Base-by-base conservation (phyloP, 2,888 invertebrate species). In the Tetrapedia diversipes region DNA sequence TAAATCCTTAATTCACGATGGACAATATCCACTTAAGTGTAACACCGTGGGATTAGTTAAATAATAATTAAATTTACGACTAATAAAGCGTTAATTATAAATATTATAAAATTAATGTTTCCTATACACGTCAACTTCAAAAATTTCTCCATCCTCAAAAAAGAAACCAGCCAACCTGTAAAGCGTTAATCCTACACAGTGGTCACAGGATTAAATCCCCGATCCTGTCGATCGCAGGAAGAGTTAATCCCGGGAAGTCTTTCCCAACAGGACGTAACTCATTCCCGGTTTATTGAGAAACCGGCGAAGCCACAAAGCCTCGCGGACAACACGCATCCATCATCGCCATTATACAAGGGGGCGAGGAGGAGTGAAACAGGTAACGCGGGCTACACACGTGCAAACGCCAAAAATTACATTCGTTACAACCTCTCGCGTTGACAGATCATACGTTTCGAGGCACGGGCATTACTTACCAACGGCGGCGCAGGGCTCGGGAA, bases 381-480 rank as follows among this genome's bases (percentile, higher is more conserved):
- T n/a, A n/a, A n/a, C 10, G 4, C 7, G 14, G 19, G 37, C 6
- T 19, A 29, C 3, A 11, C 47, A 37, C 45, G 4, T 8, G 53
- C 45, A 45, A 10, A 43, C 37, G 39, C 53, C 37, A 76, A 77
- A 77, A 77, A 76, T 77, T 70, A 70, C 70, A 49, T 70, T 76
- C 64, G 76, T 65, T 60, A 49, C 64, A 43, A 43, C 24, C n/a
- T 34, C 34, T 2, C 29, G 14, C n/a, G 76, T 43, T 47, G 72
- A 76, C 77, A 65, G 76, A 77, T 77, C 77, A 49, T 70, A 76
- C 77, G 76, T 70, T 64, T 29, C 34, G 16, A 24, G 24, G 51
- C 68, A n/a, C 54, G 61, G 73, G 34, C 74, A 51, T 80, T 80
- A 77, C 80, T 77, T 77, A 63, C 67, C 66, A 43, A 6, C n/a